Percentiles rank a stretch among this genome's conserved stretches.
Conservation (phyloP, 1,140 invertebrate genomes). For the Teleopsis dalmanni region DNA sequence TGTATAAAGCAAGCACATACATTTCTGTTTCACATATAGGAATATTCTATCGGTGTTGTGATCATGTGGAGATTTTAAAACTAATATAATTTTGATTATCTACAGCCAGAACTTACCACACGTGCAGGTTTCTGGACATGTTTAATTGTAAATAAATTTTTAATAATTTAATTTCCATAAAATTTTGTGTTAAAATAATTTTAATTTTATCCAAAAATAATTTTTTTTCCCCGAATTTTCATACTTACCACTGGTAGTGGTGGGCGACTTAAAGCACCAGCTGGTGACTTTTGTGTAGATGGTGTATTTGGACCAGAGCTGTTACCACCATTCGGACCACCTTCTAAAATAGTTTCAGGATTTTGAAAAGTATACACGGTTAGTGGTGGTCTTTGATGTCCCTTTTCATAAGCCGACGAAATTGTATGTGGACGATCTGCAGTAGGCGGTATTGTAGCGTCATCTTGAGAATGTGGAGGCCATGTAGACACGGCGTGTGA, state of each 20-base stretch:
- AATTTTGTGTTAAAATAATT: no score
- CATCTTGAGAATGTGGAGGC: conserved; percentile 52
- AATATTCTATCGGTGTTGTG: no score
- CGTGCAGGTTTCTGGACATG: conserved; percentile 37
- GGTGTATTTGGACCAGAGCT: conserved; percentile 30
- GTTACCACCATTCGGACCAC: conserved; percentile 11
- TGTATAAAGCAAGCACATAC: no score
- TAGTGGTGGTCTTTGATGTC: conserved; percentile 74
- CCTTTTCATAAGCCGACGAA: conserved; percentile 82
- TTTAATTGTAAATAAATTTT: neutral
- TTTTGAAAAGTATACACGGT: conserved; percentile 84
- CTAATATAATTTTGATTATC: no score
- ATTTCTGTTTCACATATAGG: no score
- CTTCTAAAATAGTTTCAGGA: conserved; percentile 52
- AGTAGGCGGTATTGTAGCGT: conserved; percentile 56
- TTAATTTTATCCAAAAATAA: no score
- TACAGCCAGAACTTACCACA: conserved; percentile 30
- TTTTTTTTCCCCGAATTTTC: no score
- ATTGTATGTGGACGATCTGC: conserved; percentile 86
- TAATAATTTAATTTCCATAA: no score
- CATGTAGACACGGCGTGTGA: conserved; percentile 42
- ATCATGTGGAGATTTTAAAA: no score
- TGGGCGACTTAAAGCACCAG: conserved; percentile 45
- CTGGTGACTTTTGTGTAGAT: conserved; percentile 39
- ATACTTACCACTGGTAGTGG: conserved; percentile 55